A percentile compares a stretch with the other conserved stretches of the same genome.
Evolutionary conservation across 1,140 invertebrate species (phyloP).

Genomic region (Mylabris phalerata): DNA sequence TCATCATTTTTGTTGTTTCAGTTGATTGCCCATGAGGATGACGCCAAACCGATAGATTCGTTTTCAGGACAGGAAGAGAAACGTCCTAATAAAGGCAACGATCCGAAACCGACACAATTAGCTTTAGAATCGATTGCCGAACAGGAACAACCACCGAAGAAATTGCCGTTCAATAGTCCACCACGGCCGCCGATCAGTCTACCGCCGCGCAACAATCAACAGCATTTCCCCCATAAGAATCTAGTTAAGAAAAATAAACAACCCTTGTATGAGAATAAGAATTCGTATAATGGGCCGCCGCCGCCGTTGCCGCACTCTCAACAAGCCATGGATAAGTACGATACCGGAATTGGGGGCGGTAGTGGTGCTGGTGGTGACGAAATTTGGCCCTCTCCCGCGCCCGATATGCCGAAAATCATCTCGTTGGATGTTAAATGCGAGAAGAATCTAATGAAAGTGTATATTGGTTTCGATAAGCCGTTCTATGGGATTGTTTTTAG

Average conservation of each 20-base stretch:
- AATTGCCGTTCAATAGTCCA: conserved; percentile 47
- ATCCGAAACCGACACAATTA: conserved; percentile 42
- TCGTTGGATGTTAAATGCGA: conserved; percentile 90
- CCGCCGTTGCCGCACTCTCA: conserved; percentile 52
- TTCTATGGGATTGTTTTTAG: conserved; percentile 93
- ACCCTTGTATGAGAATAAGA: conserved; percentile 41
- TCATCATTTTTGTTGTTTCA: conserved; percentile 5
- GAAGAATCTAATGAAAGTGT: conserved; percentile 89
- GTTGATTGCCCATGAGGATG: conserved; percentile 38
- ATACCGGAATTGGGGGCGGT: conserved; percentile 26
- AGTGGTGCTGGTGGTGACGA: conserved; percentile 45
- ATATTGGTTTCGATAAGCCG: conserved; percentile 83
- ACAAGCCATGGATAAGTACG: conserved; percentile 52
- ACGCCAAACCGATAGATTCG: conserved; percentile 29
- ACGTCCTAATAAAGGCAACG: too few relatives aligned
- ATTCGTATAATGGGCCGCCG: conserved; percentile 60
- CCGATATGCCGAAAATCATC: conserved; percentile 86
- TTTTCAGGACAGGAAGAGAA: too few relatives aligned
- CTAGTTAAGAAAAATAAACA: conserved; percentile 27
- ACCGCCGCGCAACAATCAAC: conserved; percentile 35
- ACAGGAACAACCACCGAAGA: conserved; percentile 46
- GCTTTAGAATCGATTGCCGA: conserved; percentile 57
- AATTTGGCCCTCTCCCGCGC: conserved; percentile 70
- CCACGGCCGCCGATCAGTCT: conserved; percentile 36
- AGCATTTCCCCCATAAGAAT: conserved; percentile 42